Conservation (phyloP, 2,888 invertebrate species). For the Rhamphomyia laevipes region DNA sequence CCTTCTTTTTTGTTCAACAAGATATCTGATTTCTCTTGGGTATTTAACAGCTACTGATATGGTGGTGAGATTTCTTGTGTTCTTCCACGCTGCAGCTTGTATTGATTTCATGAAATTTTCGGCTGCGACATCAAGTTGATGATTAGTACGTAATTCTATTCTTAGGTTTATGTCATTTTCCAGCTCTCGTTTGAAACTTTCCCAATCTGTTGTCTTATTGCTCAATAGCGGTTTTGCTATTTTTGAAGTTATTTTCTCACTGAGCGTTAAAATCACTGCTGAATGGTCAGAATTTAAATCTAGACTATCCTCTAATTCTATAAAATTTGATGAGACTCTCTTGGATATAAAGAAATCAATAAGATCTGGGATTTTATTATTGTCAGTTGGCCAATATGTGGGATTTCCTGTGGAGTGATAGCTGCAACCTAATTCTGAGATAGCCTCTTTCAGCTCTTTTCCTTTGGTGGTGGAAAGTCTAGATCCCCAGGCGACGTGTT, state of each 20-base stretch:
- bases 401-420: background rate
- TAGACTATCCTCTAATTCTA: background rate
- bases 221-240: background rate
- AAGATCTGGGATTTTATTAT: background rate
- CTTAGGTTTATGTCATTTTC: background rate
- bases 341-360: constrained; percentile 2
- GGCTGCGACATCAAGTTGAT: background rate
- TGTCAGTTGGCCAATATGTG: constrained; percentile 2
- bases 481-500: background rate
- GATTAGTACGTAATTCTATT: background rate
- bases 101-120: background rate
- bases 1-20: too few species aligned
- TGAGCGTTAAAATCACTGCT: background rate
- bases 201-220: background rate
- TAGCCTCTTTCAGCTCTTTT: background rate
- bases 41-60: background rate
- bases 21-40: background rate
- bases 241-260: background rate
- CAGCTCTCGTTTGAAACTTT: background rate
- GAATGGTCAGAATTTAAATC: constrained; percentile 4
- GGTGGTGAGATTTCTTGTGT: background rate
- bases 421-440: background rate
- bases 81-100: background rate
- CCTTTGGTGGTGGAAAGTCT: background rate
- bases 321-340: background rate